These are phyloP conservation scores for Corythornis leucogaster DNA, from an alignment of 2,797 vertebrate genomes.

Conservation along the genomic window DNA sequence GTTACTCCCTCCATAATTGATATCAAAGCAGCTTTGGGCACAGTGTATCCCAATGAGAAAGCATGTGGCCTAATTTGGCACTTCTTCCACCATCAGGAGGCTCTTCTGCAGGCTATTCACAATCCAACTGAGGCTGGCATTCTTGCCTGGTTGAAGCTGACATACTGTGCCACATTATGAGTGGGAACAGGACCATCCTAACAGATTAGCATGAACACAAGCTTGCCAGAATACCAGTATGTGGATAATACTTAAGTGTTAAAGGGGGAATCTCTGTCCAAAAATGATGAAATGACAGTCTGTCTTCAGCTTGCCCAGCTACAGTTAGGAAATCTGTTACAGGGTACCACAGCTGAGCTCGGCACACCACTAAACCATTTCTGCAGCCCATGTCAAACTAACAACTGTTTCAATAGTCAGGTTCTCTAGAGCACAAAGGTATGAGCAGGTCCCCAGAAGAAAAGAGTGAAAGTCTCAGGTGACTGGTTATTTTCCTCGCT, in stretches of 20 bases:
- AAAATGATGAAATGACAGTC: constrained; percentile 42
- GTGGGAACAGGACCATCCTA: constrained; percentile 55
- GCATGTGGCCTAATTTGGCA: constrained; percentile 70
- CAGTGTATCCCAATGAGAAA: constrained; percentile 22
- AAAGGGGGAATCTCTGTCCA: constrained; percentile 52
- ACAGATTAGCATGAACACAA: constrained; percentile 47
- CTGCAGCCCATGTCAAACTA: background rate
- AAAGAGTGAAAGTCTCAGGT: background rate
- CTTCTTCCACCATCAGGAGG: constrained; percentile 47
- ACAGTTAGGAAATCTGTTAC: constrained; percentile 36
- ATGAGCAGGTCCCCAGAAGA: background rate
- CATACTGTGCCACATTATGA: constrained; percentile 61
- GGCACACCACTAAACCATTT: background rate
- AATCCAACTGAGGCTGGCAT: constrained; percentile 55
- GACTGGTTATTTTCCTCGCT: background rate
- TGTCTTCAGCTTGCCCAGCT: constrained; percentile 53
- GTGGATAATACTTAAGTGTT: constrained; percentile 57
- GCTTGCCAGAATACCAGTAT: constrained; percentile 61
- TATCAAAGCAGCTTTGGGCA: constrained; percentile 16
- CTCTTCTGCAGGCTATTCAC: constrained; percentile 56
- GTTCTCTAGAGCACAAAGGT: background rate
- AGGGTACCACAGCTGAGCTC: constrained; percentile 34
- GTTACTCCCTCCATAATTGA: background rate
- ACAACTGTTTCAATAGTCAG: background rate
- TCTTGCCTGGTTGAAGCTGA: constrained; percentile 21